These are phyloP conservation scores for Melieria picta DNA, from an alignment of 2,888 invertebrate genomes.

Conservation along the genomic window DNA sequence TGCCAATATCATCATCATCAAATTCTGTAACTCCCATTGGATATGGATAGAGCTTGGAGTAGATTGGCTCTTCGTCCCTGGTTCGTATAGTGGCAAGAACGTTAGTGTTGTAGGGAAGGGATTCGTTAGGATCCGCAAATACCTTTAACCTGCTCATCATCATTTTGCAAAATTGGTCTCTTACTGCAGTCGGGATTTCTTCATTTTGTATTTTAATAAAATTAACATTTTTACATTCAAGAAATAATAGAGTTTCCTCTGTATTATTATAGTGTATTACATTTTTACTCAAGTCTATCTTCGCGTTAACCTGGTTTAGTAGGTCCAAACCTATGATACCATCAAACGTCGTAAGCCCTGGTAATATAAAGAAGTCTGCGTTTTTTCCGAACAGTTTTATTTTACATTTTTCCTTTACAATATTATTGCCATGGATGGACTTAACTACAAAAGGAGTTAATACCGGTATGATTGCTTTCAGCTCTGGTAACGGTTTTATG, in stretches of 20 bases:
- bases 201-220: conserved; percentile 38
- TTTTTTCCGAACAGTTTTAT: conserved; percentile 35
- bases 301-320: conserved; percentile 38
- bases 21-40: conserved; percentile 39
- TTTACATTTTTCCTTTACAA: conserved; percentile 38
- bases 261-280: conserved; percentile 31
- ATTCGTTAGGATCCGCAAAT: conserved; percentile 7
- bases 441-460: conserved; percentile 31
- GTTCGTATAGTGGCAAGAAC: conserved; percentile 37
- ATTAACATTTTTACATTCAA: conserved; percentile 40
- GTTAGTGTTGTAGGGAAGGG: conserved; percentile 34
- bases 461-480: conserved; percentile 28
- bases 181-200: conserved; percentile 25
- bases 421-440: conserved; percentile 38
- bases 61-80: conserved; percentile 32
- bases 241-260: conserved; percentile 36
- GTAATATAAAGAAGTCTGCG: conserved; percentile 38
- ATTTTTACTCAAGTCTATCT: conserved; percentile 35
- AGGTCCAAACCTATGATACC: conserved; percentile 43
- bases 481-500: conserved; percentile 31
- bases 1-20: conserved; percentile 32
- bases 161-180: conserved; percentile 30
- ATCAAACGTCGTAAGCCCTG: conserved; percentile 38
- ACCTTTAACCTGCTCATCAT: conserved; percentile 14
- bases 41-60: conserved; percentile 38